These are phyloP conservation scores for Poicephalus gulielmi DNA, from an alignment of 2,113 vertebrate genomes.

Conservation along the genomic window DNA sequence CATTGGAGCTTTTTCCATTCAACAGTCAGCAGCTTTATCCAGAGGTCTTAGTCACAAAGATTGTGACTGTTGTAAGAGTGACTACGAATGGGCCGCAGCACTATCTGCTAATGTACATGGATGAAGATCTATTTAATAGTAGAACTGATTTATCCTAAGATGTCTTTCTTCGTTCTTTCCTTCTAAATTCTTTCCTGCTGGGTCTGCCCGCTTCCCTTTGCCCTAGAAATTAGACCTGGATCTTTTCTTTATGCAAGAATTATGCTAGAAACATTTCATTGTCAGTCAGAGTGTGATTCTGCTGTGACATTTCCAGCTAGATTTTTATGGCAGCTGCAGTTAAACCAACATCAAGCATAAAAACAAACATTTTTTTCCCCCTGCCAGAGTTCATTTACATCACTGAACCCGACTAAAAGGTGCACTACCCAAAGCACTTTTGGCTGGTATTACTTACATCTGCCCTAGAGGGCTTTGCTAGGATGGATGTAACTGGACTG, in stretches of 20 bases:
- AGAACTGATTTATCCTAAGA: background rate
- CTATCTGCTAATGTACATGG: background rate
- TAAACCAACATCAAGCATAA: conserved; percentile 13
- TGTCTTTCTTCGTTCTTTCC: background rate
- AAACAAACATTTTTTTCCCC: background rate
- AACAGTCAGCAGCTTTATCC: conserved; percentile 24
- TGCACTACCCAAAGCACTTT: background rate
- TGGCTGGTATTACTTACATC: background rate
- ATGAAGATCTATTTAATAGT: background rate
- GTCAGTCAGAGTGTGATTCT: conserved; percentile 40
- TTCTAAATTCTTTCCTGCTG: background rate
- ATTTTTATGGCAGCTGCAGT: conserved; percentile 39
- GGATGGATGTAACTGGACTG: background rate
- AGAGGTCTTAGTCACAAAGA: background rate
- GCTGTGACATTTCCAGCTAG: conserved; percentile 37
- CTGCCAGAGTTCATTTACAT: conserved; percentile 20
- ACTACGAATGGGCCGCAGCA: background rate
- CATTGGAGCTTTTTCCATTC: conserved; percentile 32
- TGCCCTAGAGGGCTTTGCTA: background rate
- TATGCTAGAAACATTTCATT: background rate
- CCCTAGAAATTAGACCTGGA: conserved; percentile 18
- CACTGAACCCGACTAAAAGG: background rate
- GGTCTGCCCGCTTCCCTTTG: background rate
- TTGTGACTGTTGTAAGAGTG: background rate
- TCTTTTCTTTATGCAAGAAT: conserved; percentile 2